Evolutionary conservation across 2,797 vertebrate species (phyloP), one percentile per base, ranked within the genome.

Genomic region (Psittacula derbiana): DNA sequence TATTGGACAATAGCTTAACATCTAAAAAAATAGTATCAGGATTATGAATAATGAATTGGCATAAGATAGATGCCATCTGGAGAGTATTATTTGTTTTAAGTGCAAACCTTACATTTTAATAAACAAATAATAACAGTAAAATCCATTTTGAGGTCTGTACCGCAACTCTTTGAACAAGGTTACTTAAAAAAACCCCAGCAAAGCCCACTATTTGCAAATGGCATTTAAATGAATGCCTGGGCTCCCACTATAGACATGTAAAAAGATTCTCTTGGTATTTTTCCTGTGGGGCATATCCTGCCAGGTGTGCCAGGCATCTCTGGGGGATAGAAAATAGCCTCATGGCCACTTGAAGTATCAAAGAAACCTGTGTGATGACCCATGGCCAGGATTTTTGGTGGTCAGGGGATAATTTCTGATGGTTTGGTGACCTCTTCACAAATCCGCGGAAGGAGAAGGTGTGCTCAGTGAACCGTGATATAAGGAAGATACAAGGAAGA

Each of bases 341-440:
- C 1, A 1, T 53, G 64, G 12, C 36, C 25, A 28, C 7, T 0
- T 53, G 61, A 75, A 79, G 16, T 6, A 36, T 31, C 19, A 49
- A 82, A 47, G 16, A 73, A 62, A 36, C 6, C 28, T 31, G 8
- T 60, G 20, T 67, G 8, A 27, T 74, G 31, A 27, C 4, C 17
- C 0, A 0, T 66, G n/a, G 19, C 24, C 57, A 61, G 55, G 8
- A 58, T 23, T 61, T 65, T 71, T 52, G 28, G 2, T 10, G 3
- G 7, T 21, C 15, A 21, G 15, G 23, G 24, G 9, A 10, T 55
- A 40, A 61, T 69, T 71, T 75, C 33, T 52, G 11, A 43, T 49
- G 28, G 36, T 64, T 84, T 80, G 70, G 21, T 67, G 53, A 30
- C 24, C 28, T 23, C 18, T 50, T 55, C 25, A 24, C 8, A 83